Base-by-base conservation (phyloP, 2,888 invertebrate species). In the Phengaris arion region DNA sequence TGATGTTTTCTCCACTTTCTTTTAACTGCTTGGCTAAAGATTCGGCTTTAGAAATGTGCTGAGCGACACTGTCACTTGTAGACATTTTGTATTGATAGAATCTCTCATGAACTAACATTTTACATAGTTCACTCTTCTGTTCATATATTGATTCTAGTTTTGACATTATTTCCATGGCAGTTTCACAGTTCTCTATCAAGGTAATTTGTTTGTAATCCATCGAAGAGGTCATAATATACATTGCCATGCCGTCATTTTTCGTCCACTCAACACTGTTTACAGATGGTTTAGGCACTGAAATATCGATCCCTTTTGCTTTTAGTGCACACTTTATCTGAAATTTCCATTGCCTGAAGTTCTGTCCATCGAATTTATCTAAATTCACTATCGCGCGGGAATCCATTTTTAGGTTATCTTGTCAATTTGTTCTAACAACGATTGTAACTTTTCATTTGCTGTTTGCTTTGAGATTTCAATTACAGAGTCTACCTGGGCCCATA, bases 1-100 rank as follows among this genome's bases (percentile, higher is more conserved):
- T 83, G 0, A 83, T 55, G 10, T 4, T 73, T 74, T 83, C 82
- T 12, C 82, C 83, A 76, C 75, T 80, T 69, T 84, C 81, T 75
- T 77, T 79, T 0, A 82, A 45, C 59, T 81, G 80, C 69, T 82
- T 78, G 0, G 82, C 82, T 13, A 83, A 74, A 0, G 0, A 79
- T 79, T 81, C 81, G 0, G 81, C 80, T 68, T 80, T 82, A 0
- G 80, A 77, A 0, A 82, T 77, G 59, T 82, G 81, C 76, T 82
- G 81, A 7, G 82, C 82, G 0, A 82, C 68, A 7, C 57, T 81
- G 51, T 83, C 81, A 74, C 4, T 35, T 22, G 75, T 13, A 12
- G 64, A 75, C 79, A 81, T 80, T 75, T 77, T 79, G 59, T 81
- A 74, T 8, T 79, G 78, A 74, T 80, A 79, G 76, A 80, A 80